Evolutionary conservation across 2,113 vertebrate species (phyloP), one percentile per base, ranked within the genome.

Genomic region (Ptychochromis oligacanthus): DNA sequence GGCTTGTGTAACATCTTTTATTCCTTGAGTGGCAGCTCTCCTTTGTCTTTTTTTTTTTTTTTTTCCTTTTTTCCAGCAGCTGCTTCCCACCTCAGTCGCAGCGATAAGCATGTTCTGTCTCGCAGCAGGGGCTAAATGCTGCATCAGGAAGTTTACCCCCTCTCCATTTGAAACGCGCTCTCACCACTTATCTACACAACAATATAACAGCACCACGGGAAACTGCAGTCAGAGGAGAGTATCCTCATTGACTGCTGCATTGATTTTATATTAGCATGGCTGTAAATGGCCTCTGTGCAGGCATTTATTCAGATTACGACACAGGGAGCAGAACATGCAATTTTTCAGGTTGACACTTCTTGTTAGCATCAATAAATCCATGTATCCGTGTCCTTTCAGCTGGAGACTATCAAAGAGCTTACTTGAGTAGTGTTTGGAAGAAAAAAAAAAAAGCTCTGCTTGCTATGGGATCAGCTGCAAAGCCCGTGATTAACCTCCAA

Each of bases 1-100:
- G 22, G 87, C 87, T 93, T 92, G 85, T 86, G 76, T 89, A 92
- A 94, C 83, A 80, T 89, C 89, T 81, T 94, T 92, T 90, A 65
- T 90, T 87, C 78, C 56, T 75, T 86, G 86, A 94, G 78, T 94
- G 90, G 76, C 89, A 91, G 77, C 64, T 58, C 52, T 87, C 85
- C 49, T 88, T 89, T 87, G 54, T 22, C 77, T 46, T n/a, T 43
- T 70, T 18, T 62, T 38, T n/a, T 15, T 10, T 24, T 54, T 24
- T 22, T 13, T 13, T n/a, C n/a, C n/a, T n/a, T 64, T n/a, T 15
- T 65, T 18, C n/a, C 54, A 28, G 80, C 84, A 84, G 84, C 83
- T 77, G 91, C 85, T 84, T 76, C 82, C 80, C 76, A 74, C 79
- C 76, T 72, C 79, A 65, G 54, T 34, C 34, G n/a, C 80, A 77